phyloP scores from a whole-genome alignment of 2,797 vertebrate species.

The Fistularia tabacaria region DNA sequence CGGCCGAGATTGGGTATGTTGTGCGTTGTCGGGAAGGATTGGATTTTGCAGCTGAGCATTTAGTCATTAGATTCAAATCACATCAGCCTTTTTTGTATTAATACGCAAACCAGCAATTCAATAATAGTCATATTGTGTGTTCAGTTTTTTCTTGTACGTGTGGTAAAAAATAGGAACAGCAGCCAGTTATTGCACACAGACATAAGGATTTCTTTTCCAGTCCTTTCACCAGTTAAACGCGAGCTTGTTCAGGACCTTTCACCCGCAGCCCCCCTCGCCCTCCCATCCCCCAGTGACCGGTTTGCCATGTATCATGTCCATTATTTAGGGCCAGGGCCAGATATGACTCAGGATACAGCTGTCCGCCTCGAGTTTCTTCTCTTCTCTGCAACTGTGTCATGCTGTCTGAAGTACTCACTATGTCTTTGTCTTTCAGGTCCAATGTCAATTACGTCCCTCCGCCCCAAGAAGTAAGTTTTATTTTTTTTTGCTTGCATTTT shows the following conservation, averaged over 20 bases:
- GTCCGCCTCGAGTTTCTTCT: slow-evolving; percentile 29
- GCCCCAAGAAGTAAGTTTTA: slow-evolving; percentile 72
- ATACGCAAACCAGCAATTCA: no score
- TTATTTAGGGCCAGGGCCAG: slow-evolving; percentile 42
- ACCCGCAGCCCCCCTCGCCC: neutral
- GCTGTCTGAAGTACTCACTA: slow-evolving; percentile 14
- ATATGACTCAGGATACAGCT: slow-evolving; percentile 49
- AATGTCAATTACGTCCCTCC: slow-evolving; percentile 74
- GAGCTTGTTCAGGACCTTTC: neutral
- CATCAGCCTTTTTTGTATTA: no score
- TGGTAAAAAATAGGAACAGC: no score
- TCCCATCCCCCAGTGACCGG: slow-evolving; percentile 7
- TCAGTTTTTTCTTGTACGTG: no score
- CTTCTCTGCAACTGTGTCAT: slow-evolving; percentile 29
- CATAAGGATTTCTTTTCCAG: no score
- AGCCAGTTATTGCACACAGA: no score
- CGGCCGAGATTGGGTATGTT: no score
- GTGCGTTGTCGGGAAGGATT: no score
- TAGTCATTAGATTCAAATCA: no score
- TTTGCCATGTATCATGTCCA: slow-evolving; percentile 38
- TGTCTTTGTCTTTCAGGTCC: slow-evolving; percentile 65
- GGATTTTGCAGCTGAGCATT: no score
- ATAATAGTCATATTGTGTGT: no score
- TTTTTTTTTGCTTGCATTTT: neutral
- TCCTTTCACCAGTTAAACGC: neutral